A percentile compares a stretch with the other conserved stretches of the same genome.
These are phyloP conservation scores for Dallia pectoralis DNA, from an alignment of 2,797 vertebrate species.

Conservation along the genomic window DNA sequence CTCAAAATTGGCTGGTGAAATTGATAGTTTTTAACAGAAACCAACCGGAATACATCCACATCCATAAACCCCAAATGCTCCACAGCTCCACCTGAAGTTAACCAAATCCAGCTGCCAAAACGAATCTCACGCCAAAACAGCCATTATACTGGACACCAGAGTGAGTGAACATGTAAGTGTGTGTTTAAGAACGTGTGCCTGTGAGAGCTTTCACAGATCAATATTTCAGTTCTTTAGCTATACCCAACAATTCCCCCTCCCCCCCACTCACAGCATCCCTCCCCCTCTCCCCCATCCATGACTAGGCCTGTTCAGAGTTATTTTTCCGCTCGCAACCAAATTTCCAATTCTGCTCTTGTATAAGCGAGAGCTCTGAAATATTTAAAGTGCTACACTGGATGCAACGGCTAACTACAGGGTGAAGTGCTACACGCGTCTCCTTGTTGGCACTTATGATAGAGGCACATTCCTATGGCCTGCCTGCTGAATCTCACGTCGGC, in stretches of 20 bases:
- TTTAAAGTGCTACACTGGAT: slow-evolving; percentile 15
- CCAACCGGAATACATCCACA: too few species aligned
- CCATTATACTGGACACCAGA: too few species aligned
- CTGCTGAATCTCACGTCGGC: background rate
- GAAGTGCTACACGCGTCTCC: slow-evolving; percentile 32
- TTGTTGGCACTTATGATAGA: background rate
- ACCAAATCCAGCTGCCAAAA: too few species aligned
- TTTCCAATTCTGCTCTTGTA: background rate
- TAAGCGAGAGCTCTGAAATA: slow-evolving; percentile 34
- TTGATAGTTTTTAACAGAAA: too few species aligned
- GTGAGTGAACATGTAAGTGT: too few species aligned
- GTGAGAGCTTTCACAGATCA: slow-evolving; percentile 54
- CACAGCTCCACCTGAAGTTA: too few species aligned
- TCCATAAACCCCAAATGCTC: too few species aligned
- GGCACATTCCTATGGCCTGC: background rate
- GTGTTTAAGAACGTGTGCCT: slow-evolving; percentile 36
- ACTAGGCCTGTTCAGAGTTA: background rate
- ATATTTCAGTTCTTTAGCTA: slow-evolving; percentile 50
- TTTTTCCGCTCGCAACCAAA: background rate
- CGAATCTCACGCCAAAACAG: too few species aligned
- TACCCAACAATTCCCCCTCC: background rate
- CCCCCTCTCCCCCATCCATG: slow-evolving; percentile 10
- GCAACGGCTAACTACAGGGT: background rate
- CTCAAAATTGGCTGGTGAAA: too few species aligned
- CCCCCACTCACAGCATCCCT: background rate